Evolutionary conservation across 2,797 vertebrate genomes (phyloP), one percentile per base, ranked within the genome.

Genomic region (Aphelocoma californica): DNA sequence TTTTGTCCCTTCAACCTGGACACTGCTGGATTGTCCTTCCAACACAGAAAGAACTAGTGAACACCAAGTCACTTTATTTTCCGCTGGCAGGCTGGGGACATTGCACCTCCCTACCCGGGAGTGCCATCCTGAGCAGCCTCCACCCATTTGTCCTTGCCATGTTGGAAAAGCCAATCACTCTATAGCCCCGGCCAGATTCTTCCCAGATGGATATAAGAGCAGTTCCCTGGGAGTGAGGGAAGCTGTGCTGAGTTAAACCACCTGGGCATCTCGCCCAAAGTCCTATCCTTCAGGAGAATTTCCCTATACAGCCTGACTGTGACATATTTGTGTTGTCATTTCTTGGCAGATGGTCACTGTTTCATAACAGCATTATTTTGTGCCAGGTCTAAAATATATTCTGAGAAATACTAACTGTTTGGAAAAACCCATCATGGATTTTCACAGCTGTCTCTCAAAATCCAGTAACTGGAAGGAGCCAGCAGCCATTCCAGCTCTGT

Each of bases 81-180:
- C 66, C 11, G 12, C 62, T 62, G 48, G 40, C 31, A 32, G 38
- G 36, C 20, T 38, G 54, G 69, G 34, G 56, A 87, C 25, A 6
- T 6, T 5, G 34, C 0, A 0, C 60, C 48, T 60, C 17, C 45
- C n/a, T 47, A n/a, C 19, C 19, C 1, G 1, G 7, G 4, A 83
- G 20, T 5, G 40, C 56, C 67, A 61, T 11, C 34, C 61, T 58
- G 34, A 91, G 51, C 54, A 56, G 29, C 34, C 32, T 28, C 17
- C 18, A 32, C 11, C 36, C 42, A 12, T 31, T n/a, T 56, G 47
- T 54, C 81, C 69, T 70, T 72, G 78, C 42, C 17, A 1, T 7
- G 26, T 10, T 86, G 81, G 62, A 82, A 81, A 87, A 82, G 23
- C 19, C 73, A 53, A 26, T 8, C 45, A 4, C 26, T 85, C 56